These are phyloP conservation scores for Sebastes kiyomatsui DNA, from an alignment of 2,797 vertebrate species.

Conservation along the genomic window DNA sequence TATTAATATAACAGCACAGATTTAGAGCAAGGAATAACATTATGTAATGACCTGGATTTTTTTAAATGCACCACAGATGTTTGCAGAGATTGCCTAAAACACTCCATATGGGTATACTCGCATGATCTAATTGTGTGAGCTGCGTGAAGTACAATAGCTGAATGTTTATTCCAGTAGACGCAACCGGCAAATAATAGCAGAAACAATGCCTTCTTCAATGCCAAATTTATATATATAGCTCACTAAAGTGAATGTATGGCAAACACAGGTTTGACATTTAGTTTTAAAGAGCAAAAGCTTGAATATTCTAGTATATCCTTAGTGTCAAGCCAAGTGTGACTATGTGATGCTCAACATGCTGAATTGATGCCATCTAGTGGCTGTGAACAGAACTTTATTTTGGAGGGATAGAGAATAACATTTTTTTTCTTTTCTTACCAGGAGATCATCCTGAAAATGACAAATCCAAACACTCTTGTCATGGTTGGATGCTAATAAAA, in stretches of 20 bases:
- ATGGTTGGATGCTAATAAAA: slow-evolving; percentile 45
- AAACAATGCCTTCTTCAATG: neutral
- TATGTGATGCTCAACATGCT: neutral
- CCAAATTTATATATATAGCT: neutral
- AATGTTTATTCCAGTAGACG: neutral
- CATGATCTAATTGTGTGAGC: slow-evolving; percentile 2
- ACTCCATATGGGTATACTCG: slow-evolving; percentile 37
- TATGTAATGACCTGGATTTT: slow-evolving; percentile 54
- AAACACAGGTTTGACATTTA: neutral
- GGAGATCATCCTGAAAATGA: slow-evolving; percentile 54
- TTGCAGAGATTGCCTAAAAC: slow-evolving; percentile 38
- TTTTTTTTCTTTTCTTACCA: slow-evolving; percentile 49
- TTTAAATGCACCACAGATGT: slow-evolving; percentile 53
- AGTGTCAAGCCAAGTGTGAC: neutral
- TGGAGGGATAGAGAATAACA: neutral
- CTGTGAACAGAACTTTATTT: neutral
- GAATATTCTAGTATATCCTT: neutral
- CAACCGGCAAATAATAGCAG: neutral
- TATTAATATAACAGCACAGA: slow-evolving; percentile 16
- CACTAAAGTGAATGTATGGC: neutral
- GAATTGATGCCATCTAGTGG: slow-evolving; percentile 49
- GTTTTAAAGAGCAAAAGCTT: neutral
- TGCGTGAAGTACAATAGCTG: neutral
- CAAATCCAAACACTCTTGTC: neutral
- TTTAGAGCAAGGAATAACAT: slow-evolving; percentile 28